Conservation (phyloP, 1,140 invertebrate species). For the Calephelis nemesis region DNA sequence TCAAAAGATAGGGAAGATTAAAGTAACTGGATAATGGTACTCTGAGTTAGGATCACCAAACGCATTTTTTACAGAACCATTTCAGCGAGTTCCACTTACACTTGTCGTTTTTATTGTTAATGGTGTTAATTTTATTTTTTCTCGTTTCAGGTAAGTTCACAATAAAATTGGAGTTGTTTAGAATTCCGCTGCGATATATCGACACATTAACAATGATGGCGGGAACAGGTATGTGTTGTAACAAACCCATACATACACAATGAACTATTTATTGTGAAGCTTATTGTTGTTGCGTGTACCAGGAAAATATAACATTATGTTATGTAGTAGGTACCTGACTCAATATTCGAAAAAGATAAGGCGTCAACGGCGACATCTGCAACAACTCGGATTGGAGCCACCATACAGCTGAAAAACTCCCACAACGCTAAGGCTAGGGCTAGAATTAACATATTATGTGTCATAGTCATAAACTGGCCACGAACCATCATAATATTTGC, state of each 20-base stretch:
- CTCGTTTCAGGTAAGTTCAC: constrained; percentile 62
- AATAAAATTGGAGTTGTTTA: constrained; percentile 53
- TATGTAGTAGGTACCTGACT: background rate
- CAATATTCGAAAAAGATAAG: background rate
- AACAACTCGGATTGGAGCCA: too few relatives aligned
- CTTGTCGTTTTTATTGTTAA: constrained; percentile 40
- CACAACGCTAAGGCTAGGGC: too few relatives aligned
- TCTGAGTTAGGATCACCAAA: too few relatives aligned
- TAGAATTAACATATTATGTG: too few relatives aligned
- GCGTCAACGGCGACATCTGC: too few relatives aligned
- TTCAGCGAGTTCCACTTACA: background rate
- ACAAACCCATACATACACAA: constrained; percentile 18
- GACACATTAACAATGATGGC: constrained; percentile 41
- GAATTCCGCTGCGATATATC: constrained; percentile 42
- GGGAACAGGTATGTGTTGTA: constrained; percentile 33
- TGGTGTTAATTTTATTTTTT: constrained; percentile 44
- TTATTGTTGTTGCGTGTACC: constrained; percentile 8
- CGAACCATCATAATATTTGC: too few relatives aligned
- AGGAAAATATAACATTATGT: constrained; percentile 4
- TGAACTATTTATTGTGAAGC: constrained; percentile 20
- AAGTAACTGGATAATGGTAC: too few relatives aligned
- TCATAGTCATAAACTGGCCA: too few relatives aligned
- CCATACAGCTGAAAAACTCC: too few relatives aligned
- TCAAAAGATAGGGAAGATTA: too few relatives aligned
- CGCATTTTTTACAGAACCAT: background rate